Conservation (phyloP, 64 coral and sea anemone genomes). For the Trachythela sp. region DNA sequence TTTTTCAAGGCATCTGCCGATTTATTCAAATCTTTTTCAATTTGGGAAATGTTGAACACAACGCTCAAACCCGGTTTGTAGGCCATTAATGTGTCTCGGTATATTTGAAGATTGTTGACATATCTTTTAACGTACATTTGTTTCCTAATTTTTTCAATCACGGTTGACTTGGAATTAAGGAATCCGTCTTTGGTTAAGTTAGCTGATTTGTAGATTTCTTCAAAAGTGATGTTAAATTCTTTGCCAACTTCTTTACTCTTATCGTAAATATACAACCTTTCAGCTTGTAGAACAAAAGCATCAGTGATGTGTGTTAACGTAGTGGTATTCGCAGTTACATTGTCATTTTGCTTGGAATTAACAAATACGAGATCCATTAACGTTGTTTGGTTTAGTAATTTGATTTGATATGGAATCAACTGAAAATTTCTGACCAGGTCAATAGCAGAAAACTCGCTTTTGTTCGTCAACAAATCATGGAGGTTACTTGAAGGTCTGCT, state of each 20-base stretch:
- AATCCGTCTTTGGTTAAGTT: not conserved
- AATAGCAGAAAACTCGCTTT: not conserved
- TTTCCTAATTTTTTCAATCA: not conserved
- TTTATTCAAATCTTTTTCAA: not conserved
- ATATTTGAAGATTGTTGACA: not conserved
- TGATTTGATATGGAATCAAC: not conserved
- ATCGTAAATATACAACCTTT: not conserved
- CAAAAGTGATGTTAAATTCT: conserved; percentile 9
- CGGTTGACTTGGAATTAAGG: not conserved
- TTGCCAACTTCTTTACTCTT: not conserved
- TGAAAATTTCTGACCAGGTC: not conserved
- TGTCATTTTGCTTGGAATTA: not conserved
- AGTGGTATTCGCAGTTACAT: not conserved
- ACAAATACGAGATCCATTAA: not conserved
- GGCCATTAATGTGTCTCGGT: not conserved
- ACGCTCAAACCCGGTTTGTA: not conserved
- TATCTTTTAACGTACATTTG: not conserved
- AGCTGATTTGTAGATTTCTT: not conserved
- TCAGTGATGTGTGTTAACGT: not conserved
- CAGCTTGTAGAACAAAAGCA: not conserved
- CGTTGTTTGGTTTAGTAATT: not conserved
- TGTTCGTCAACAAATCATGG: not conserved
- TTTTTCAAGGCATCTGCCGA: not conserved
- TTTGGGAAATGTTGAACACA: not conserved
- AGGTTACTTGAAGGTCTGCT: not conserved